A percentile compares a stretch with the other conserved stretches of the same genome.
These are phyloP conservation scores for Tretioscincus oriximinensis DNA, from an alignment of 2,113 vertebrate species.

Conservation along the genomic window DNA sequence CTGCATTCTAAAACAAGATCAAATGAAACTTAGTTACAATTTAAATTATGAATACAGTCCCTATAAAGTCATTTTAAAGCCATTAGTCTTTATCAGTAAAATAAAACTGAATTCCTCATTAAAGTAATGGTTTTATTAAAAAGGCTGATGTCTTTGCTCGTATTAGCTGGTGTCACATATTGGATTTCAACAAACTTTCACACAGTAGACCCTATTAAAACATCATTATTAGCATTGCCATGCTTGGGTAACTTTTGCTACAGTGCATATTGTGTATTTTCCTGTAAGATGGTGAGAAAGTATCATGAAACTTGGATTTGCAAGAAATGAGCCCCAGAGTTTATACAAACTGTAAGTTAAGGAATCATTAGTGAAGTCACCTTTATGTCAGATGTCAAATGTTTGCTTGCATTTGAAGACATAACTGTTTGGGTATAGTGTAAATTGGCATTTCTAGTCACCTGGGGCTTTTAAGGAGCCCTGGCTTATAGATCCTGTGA, in stretches of 20 bases:
- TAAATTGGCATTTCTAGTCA: no score
- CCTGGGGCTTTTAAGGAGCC: no score
- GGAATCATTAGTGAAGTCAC: not conserved
- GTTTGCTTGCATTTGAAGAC: not conserved
- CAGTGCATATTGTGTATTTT: constrained; percentile 70
- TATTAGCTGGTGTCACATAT: constrained; percentile 74
- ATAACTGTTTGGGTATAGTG: not conserved
- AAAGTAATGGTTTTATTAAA: constrained; percentile 77
- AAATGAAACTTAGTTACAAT: constrained; percentile 68
- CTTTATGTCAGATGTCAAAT: not conserved
- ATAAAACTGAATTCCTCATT: constrained; percentile 74
- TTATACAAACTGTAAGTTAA: accelerated
- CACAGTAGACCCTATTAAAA: constrained; percentile 77
- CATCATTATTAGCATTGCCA: constrained; percentile 79
- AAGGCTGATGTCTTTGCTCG: constrained; percentile 71
- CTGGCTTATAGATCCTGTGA: no score
- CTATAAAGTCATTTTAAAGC: constrained; percentile 71
- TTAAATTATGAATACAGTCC: constrained; percentile 75
- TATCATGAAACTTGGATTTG: constrained; percentile 62
- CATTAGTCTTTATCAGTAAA: constrained; percentile 76
- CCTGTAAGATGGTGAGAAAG: constrained; percentile 70
- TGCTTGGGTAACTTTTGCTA: constrained; percentile 71
- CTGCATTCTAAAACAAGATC: constrained; percentile 45
- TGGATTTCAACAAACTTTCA: constrained; percentile 78
- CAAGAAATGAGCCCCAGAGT: constrained; percentile 45